phyloP scores from a whole-genome alignment of 2,888 invertebrate species.

The Sinelater perroti region DNA sequence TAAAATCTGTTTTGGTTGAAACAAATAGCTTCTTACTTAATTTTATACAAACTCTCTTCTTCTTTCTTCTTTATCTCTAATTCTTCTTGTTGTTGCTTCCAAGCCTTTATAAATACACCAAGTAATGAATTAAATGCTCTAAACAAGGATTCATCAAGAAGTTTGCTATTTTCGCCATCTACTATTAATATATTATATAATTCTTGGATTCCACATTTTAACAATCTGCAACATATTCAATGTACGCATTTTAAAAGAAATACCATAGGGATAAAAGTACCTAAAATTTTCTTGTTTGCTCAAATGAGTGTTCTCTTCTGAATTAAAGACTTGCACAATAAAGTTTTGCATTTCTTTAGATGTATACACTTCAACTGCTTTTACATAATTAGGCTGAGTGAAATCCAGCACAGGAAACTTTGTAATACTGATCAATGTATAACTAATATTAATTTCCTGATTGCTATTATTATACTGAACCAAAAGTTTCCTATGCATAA shows the following conservation, averaged over 20 bases:
- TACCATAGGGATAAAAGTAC: constrained; percentile 50
- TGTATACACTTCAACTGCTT: constrained; percentile 63
- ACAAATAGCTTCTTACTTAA: constrained; percentile 62
- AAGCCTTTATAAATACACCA: constrained; percentile 71
- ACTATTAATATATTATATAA: constrained; percentile 72
- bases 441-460: constrained; percentile 37
- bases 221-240: constrained; percentile 64
- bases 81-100: constrained; percentile 80
- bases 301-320: constrained; percentile 40
- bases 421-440: constrained; percentile 62
- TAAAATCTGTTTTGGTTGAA: neutral
- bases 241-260: constrained; percentile 35
- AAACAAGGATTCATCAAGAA: constrained; percentile 48
- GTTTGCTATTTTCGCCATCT: constrained; percentile 55
- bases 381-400: constrained; percentile 52
- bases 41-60: constrained; percentile 80
- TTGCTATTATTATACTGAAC: constrained; percentile 48
- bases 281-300: constrained; percentile 61
- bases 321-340: constrained; percentile 43
- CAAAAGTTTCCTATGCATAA: constrained; percentile 63
- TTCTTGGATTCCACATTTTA: constrained; percentile 76
- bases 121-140: constrained; percentile 65
- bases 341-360: constrained; percentile 47
- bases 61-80: constrained; percentile 73
- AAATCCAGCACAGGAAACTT: constrained; percentile 62